These are phyloP conservation scores for Synergus gifuensis DNA, from an alignment of 2,888 invertebrate species.

Conservation along the genomic window DNA sequence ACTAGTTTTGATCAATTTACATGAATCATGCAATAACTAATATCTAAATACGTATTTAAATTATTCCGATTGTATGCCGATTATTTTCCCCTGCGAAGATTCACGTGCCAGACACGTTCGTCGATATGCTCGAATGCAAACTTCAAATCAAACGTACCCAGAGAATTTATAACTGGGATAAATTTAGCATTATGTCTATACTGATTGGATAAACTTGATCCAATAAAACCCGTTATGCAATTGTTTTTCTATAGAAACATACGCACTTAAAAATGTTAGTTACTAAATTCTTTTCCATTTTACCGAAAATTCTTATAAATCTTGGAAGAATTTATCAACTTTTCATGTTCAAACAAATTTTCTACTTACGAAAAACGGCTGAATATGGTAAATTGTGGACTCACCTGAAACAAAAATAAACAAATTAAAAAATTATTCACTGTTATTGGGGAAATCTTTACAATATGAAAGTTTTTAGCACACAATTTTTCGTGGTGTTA, in stretches of 20 bases:
- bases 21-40: conserved; percentile 8
- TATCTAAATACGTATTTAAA: conserved; percentile 25
- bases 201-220: conserved; percentile 20
- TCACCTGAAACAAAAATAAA: conserved; percentile 29
- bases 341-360: not conserved
- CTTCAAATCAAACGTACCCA: conserved; percentile 13
- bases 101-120: conserved; percentile 29
- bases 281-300: not conserved
- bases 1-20: not conserved
- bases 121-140: conserved; percentile 32
- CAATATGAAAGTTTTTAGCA: too few species aligned
- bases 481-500: not conserved
- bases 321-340: not conserved
- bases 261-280: not conserved
- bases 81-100: not conserved
- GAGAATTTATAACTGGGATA: conserved; percentile 31
- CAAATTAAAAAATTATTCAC: not conserved
- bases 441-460: not conserved
- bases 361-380: not conserved
- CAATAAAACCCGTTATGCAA: conserved; percentile 4
- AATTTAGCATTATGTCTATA: conserved; percentile 27
- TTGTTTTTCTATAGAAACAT: not conserved
- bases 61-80: not conserved
- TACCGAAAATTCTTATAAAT: too few species aligned
- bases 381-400: not conserved